phyloP scores from a whole-genome alignment of 2,797 vertebrate species.

The Chromis chromis region DNA sequence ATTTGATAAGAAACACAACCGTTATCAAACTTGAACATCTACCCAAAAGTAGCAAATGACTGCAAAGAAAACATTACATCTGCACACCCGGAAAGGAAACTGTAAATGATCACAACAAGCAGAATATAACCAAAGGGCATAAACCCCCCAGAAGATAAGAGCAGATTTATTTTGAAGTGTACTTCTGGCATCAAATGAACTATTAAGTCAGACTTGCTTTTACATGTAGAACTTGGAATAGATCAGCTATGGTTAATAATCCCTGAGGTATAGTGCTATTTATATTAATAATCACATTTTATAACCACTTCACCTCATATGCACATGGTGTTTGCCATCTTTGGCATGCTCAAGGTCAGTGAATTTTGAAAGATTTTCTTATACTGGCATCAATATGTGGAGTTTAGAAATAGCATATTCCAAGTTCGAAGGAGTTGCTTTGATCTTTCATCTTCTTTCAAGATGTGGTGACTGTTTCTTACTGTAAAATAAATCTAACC shows the following conservation, averaged over 20 bases:
- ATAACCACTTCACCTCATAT: background rate
- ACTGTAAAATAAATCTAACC: background rate
- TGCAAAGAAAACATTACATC: constrained; percentile 24
- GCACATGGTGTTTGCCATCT: background rate
- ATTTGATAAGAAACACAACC: constrained; percentile 62
- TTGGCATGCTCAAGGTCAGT: constrained; percentile 9
- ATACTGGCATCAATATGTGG: constrained; percentile 10
- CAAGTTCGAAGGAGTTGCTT: background rate
- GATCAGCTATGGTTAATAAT: constrained; percentile 35
- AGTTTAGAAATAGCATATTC: background rate
- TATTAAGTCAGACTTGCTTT: constrained; percentile 1
- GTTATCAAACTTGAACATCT: constrained; percentile 56
- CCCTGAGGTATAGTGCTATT: constrained; percentile 24
- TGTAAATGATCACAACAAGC: constrained; percentile 31
- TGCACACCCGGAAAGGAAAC: constrained; percentile 14
- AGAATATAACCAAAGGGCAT: constrained; percentile 17
- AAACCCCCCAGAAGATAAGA: constrained; percentile 26
- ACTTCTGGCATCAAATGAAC: constrained; percentile 32
- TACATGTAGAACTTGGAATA: constrained; percentile 20
- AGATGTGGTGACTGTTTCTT: background rate
- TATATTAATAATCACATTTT: constrained; percentile 19
- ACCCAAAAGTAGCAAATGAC: constrained; percentile 13
- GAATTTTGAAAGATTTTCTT: constrained; percentile 6
- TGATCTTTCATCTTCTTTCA: constrained; percentile 11
- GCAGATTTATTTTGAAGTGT: constrained; percentile 28